Evolutionary conservation across 2,888 invertebrate species (phyloP), one percentile per base, ranked within the genome.

Genomic region (Glyphotaelius pellucidus): DNA sequence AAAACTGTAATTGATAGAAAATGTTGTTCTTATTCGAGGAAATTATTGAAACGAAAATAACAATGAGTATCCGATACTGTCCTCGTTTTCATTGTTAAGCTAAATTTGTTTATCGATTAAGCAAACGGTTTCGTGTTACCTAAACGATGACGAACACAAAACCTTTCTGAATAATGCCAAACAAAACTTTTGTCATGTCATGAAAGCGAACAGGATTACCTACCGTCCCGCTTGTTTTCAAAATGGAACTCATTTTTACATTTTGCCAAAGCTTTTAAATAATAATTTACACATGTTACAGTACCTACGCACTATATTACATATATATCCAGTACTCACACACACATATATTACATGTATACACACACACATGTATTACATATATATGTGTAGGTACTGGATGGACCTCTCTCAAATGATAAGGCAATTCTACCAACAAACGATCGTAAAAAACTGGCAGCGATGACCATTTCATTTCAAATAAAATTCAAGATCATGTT

Each of bases 101-200:
- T 35, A 80, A 38, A 89, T 89, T 89, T 89, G 38, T 80, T 38
- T 38, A 89, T 89, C 89, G 89, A 89, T 89, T 89, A 80, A 80
- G 89, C 38, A 79, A 89, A 89, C 35, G 80, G 89, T 42, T 42
- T 80, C 80, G 89, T 80, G 79, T 89, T 80, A 32, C 80, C 47
- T 42, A 86, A 86, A 86, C 30, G 86, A 86, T 86, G 86, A 47
- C 42, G 47, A 86, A 86, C 86, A 42, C 35, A 86, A 86, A 35
- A 86, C 86, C 35, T 86, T 67, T 86, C 42, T 86, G 86, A 86
- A 86, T 86, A 86, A 81, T 38, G 52, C 83, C 14, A 90, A 47
- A 42, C n/a, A 81, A 42, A 90, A 90, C 90, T 84, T 83, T 90
- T 90, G 81, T 90, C 52, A 83, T 90, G 86, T 42, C 86, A 42